Evolutionary conservation across 1,140 invertebrate genomes (phyloP).

Genomic region (Microvelia longipes): DNA sequence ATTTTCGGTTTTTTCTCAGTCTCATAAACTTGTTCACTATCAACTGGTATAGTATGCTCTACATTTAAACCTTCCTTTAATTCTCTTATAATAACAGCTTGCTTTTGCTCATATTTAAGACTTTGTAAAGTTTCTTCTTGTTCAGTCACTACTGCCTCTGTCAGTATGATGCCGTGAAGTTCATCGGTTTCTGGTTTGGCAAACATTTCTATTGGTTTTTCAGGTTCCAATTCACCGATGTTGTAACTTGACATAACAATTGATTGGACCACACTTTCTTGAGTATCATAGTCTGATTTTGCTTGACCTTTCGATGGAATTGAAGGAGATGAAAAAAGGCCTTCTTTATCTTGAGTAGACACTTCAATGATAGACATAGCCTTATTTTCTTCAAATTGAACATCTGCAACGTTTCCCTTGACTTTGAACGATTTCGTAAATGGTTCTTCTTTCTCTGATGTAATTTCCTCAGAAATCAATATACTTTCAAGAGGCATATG

Average conservation of each 20-base stretch:
- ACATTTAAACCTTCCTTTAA: constrained; percentile 23
- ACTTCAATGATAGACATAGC: constrained; percentile 25
- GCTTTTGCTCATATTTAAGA: constrained; percentile 15
- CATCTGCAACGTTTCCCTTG: constrained; percentile 20
- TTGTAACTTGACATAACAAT: constrained; percentile 18
- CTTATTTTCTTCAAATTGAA: constrained; percentile 30
- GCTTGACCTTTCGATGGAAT: constrained; percentile 14
- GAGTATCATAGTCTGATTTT: constrained; percentile 13
- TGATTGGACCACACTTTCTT: constrained; percentile 20
- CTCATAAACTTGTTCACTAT: constrained; percentile 28
- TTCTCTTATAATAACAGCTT: constrained; percentile 18
- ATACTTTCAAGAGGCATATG: constrained; percentile 25
- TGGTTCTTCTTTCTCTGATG: constrained; percentile 30
- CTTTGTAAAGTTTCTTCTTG: constrained; percentile 18
- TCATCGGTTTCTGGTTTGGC: constrained; percentile 24
- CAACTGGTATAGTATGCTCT: constrained; percentile 27
- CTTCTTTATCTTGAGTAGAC: constrained; percentile 25
- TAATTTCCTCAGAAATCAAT: constrained; percentile 29
- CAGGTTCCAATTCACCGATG: constrained; percentile 20
- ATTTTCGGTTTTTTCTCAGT: constrained; percentile 19
- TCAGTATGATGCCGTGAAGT: constrained; percentile 17
- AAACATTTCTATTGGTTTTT: constrained; percentile 20
- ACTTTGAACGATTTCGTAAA: constrained; percentile 28
- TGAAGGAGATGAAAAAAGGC: constrained; percentile 7
- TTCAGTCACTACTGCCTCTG: constrained; percentile 15